A percentile compares a stretch with the other conserved stretches of the same genome.
Conservation (phyloP, 1,140 invertebrate genomes). For the Eueides isabella region DNA sequence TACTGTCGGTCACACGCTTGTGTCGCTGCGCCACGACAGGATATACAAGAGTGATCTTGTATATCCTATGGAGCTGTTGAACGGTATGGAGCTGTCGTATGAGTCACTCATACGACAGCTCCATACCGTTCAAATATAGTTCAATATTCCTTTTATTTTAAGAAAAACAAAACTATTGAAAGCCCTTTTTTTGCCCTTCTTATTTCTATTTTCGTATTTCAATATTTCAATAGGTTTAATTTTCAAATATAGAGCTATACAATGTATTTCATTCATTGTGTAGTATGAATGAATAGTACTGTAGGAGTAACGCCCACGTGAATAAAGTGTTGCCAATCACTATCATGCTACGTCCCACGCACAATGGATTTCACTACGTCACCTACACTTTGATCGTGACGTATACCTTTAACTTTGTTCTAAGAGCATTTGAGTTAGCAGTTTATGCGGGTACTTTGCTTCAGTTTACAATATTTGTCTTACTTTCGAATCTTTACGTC, state of each 20-base stretch:
- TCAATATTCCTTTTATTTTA: too few species aligned
- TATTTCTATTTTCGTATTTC: too few species aligned
- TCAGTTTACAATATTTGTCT: conserved; percentile 1
- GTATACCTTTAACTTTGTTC: neutral
- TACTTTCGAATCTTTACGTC: neutral
- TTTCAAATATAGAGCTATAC: neutral
- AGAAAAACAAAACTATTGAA: too few species aligned
- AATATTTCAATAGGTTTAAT: neutral
- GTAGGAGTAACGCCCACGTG: neutral
- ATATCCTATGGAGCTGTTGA: too few species aligned
- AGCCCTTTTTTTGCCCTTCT: too few species aligned
- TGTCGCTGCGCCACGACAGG: too few species aligned
- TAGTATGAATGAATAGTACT: neutral
- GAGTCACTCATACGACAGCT: too few species aligned
- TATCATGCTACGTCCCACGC: neutral
- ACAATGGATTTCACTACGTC: neutral
- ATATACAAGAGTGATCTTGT: too few species aligned
- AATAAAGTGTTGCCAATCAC: neutral
- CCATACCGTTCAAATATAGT: too few species aligned
- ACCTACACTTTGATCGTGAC: neutral
- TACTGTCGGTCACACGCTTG: too few species aligned
- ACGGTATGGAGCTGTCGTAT: too few species aligned
- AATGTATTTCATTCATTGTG: neutral
- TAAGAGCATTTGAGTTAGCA: neutral
- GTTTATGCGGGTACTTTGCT: conserved; percentile 1